Conservation (phyloP, 2,113 vertebrate species). For the Austrofundulus limnaeus region DNA sequence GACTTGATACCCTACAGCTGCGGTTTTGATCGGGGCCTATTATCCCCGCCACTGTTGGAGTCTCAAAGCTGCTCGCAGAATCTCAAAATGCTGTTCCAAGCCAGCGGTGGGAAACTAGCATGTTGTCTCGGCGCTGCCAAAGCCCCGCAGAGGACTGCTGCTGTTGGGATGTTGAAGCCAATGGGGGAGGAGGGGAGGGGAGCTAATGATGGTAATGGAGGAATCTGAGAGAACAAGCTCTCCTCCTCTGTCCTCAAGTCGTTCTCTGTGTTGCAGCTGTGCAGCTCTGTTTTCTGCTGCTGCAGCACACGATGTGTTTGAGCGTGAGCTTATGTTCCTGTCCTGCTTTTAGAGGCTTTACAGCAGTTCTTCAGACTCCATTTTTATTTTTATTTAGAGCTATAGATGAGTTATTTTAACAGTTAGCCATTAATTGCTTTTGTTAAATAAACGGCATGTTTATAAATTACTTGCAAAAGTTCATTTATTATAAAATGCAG, state of each 20-base stretch:
- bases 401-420: not conserved
- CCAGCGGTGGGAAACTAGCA: constrained; percentile 61
- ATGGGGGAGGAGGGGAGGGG: constrained; percentile 13
- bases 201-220: constrained; percentile 57
- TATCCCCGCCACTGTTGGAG: constrained; percentile 50
- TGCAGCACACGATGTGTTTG: not conserved
- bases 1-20: constrained; percentile 60
- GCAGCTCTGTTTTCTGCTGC: not conserved
- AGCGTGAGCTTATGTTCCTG: not conserved
- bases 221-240: constrained; percentile 51
- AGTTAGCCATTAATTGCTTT: no score
- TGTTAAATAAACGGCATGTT: no score
- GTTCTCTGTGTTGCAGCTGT: constrained; percentile 46
- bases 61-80: constrained; percentile 52
- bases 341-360: not conserved
- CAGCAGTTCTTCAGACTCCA: not conserved
- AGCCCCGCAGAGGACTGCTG: constrained; percentile 44
- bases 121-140: constrained; percentile 58
- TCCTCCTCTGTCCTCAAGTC: constrained; percentile 30
- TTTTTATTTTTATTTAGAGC: not conserved
- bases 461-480: no score
- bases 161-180: constrained; percentile 38
- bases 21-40: constrained; percentile 60
- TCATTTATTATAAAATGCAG: no score
- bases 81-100: constrained; percentile 53